These are phyloP conservation scores for Herminia tarsipennalis DNA, from an alignment of 2,888 invertebrate genomes.

Conservation along the genomic window DNA sequence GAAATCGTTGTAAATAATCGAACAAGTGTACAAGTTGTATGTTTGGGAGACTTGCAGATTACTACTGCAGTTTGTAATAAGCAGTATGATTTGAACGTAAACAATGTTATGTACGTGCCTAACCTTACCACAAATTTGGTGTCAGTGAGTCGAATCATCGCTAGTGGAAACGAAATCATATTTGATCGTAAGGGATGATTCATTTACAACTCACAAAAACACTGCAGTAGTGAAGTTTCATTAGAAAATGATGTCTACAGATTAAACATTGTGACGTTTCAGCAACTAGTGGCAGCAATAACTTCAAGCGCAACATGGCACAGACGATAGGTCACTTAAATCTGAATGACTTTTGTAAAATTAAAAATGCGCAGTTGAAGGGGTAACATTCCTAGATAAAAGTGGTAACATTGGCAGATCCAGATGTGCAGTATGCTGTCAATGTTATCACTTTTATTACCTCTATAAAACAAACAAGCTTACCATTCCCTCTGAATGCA, in stretches of 20 bases:
- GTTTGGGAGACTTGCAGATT: conserved; percentile 4
- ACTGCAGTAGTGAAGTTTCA: conserved; percentile 12
- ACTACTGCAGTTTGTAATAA: neutral
- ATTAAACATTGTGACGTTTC: neutral
- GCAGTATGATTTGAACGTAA: neutral
- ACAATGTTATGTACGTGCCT: conserved; percentile 11
- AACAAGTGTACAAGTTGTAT: conserved; percentile 1
- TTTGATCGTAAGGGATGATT: conserved; percentile 16
- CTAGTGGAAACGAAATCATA: conserved; percentile 14
- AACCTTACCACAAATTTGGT: conserved; percentile 15
- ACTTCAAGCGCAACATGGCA: conserved; percentile 19
- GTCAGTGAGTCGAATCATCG: conserved; percentile 16
- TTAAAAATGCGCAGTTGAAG: conserved; percentile 30
- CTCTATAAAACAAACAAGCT: conserved; percentile 28
- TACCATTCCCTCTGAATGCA: conserved; percentile 18
- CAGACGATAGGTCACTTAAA: conserved; percentile 26
- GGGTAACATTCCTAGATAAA: conserved; percentile 16
- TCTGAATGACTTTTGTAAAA: conserved; percentile 17
- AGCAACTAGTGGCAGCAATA: neutral
- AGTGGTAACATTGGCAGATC: conserved; percentile 7
- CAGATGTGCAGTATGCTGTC: conserved; percentile 29
- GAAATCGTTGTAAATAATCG: conserved; percentile 18
- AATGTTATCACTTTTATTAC: too few relatives aligned
- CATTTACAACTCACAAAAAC: conserved; percentile 22
- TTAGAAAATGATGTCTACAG: conserved; percentile 6